These are phyloP conservation scores for Echinarachnius parma DNA, from an alignment of 53 echinoderm and acorn worm genomes.

Conservation along the genomic window DNA sequence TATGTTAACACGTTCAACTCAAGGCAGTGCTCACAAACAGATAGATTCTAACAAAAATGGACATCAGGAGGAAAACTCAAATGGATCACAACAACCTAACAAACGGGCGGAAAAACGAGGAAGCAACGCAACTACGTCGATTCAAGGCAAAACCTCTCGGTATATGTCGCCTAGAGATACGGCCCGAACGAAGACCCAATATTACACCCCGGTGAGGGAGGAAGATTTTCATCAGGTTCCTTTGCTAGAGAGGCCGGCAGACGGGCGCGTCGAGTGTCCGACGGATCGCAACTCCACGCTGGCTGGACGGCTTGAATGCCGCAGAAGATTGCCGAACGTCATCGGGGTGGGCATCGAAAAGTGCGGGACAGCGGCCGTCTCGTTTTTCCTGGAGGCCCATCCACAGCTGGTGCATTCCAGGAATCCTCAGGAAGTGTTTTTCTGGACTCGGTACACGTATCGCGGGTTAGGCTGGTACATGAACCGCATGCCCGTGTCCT, in stretches of 20 bases:
- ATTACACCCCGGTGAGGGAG: not conserved
- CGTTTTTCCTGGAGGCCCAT: conserved; percentile 73
- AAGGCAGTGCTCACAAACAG: too few relatives aligned
- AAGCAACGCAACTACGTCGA: too few relatives aligned
- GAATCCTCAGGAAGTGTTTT: conserved; percentile 69
- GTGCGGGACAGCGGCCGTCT: conserved; percentile 80
- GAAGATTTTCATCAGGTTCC: not conserved
- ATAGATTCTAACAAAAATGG: too few relatives aligned
- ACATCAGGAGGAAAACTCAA: too few relatives aligned
- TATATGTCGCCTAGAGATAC: too few relatives aligned
- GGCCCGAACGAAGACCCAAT: too few relatives aligned
- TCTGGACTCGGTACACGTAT: conserved; percentile 47
- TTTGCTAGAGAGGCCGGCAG: not conserved
- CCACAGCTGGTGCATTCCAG: conserved; percentile 65
- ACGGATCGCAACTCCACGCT: not conserved
- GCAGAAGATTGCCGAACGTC: conserved; percentile 64
- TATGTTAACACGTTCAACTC: too few relatives aligned
- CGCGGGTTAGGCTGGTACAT: conserved; percentile 77
- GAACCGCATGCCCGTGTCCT: conserved; percentile 69
- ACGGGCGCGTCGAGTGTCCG: not conserved
- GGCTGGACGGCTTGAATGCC: conserved; percentile 14
- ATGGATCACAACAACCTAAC: too few relatives aligned
- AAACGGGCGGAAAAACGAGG: too few relatives aligned
- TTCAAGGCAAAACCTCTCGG: too few relatives aligned
- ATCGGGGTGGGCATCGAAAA: conserved; percentile 80